phyloP scores from a whole-genome alignment of 30 jellyfish, hydroid and myxozoan genomes.

The Cassiopea xamachana region DNA sequence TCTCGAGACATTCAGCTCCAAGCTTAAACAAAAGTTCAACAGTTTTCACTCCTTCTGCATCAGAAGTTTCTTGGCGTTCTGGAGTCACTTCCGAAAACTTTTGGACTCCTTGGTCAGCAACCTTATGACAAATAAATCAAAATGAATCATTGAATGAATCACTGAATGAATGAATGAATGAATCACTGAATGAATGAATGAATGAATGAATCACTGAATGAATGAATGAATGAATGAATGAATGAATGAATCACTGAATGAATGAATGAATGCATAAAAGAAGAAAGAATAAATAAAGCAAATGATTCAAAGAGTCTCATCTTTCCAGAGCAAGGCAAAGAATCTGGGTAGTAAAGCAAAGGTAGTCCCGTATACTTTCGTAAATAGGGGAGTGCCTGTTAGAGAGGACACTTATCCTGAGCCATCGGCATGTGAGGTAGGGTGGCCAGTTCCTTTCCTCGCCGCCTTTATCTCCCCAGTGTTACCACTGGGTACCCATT shows the following conservation, averaged over 20 bases:
- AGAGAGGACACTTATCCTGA: too few species aligned
- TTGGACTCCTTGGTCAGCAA: constrained; percentile 79
- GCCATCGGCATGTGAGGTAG: too few species aligned
- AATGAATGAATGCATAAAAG: neutral
- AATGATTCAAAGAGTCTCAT: neutral
- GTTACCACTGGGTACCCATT: too few species aligned
- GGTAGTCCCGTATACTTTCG: too few species aligned
- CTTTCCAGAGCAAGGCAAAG: too few species aligned
- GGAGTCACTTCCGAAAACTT: constrained; percentile 16
- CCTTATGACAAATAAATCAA: constrained; percentile 3
- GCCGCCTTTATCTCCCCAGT: too few species aligned
- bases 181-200: neutral
- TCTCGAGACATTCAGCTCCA: constrained; percentile 91
- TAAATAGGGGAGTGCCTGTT: too few species aligned
- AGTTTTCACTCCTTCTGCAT: constrained; percentile 65
- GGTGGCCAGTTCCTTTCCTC: too few species aligned
- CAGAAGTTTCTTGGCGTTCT: constrained; percentile 7
- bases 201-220: neutral
- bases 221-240: neutral
- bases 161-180: neutral
- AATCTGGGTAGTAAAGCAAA: too few species aligned
- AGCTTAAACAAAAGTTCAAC: constrained; percentile 68
- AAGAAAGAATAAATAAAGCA: neutral
- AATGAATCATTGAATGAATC: neutral
- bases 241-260: neutral